phyloP scores from a whole-genome alignment of 2,888 invertebrate species.

The Dryomyza anilis region DNA sequence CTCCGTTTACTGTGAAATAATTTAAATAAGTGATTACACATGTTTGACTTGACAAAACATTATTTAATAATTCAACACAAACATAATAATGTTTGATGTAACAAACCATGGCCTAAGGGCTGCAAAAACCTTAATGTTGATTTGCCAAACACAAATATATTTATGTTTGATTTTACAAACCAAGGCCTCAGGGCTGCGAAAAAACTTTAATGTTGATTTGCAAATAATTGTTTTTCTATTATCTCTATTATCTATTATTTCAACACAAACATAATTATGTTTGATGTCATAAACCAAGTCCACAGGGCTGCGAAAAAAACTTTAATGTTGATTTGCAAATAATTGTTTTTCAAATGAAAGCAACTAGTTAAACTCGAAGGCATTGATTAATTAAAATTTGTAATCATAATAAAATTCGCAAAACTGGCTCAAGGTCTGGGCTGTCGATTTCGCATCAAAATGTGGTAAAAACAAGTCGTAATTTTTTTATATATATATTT shows the following conservation, averaged over 20 bases:
- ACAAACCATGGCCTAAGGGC: not conserved
- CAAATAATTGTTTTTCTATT: not conserved
- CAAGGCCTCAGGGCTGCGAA: not conserved
- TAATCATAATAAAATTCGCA: too few species aligned
- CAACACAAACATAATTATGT: too few species aligned
- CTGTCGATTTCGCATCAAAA: not conserved
- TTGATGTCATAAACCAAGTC: too few species aligned
- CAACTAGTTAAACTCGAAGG: too few species aligned
- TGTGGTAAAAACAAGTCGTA: not conserved
- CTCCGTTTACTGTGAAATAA: not conserved
- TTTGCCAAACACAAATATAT: too few species aligned
- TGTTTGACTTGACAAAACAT: not conserved
- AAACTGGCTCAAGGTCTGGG: slow-evolving; percentile 24
- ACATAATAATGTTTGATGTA: too few species aligned
- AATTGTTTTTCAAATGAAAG: not conserved
- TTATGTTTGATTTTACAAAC: too few species aligned
- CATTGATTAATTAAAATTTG: too few species aligned
- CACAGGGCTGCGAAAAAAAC: not conserved
- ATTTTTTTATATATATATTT: not conserved
- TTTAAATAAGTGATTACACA: slow-evolving; percentile 1
- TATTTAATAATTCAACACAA: not conserved
- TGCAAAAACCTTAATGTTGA: slow-evolving; percentile 2
- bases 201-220: slow-evolving; percentile 11
- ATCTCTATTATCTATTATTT: not conserved
- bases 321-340: slow-evolving; percentile 13